These are phyloP conservation scores for Perodicticus potto DNA, from an alignment of 2,797 vertebrate species.

Conservation along the genomic window DNA sequence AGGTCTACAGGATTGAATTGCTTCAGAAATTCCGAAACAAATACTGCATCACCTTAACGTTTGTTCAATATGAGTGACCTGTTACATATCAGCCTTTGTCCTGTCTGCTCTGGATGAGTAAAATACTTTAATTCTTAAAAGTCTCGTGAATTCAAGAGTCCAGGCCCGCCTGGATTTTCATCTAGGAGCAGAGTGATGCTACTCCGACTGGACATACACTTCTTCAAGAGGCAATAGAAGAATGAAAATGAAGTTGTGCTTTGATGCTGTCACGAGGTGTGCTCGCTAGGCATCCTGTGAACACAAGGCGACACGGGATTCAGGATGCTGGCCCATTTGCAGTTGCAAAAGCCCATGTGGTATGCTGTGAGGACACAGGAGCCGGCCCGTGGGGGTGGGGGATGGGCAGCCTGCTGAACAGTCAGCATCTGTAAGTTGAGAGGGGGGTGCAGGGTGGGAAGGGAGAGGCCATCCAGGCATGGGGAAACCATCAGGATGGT, in stretches of 20 bases:
- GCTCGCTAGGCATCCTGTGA: not conserved
- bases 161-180: not conserved
- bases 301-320: not conserved
- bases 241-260: not conserved
- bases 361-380: not conserved
- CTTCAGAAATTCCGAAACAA: conserved; percentile 17
- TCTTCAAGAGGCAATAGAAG: not conserved
- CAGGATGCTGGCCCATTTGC: not conserved
- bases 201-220: not conserved
- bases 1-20: not conserved
- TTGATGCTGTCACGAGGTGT: not conserved
- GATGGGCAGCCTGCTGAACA: rapidly evolving
- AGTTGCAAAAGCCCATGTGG: not conserved
- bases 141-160: not conserved
- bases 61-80: not conserved
- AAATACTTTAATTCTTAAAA: conserved; percentile 48
- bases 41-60: not conserved
- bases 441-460: too few species aligned
- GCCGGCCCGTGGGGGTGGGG: rapidly evolving
- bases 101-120: not conserved
- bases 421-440: not conserved
- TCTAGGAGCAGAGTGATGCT: not conserved
- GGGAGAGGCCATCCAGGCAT: not conserved
- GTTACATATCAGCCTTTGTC: not conserved
- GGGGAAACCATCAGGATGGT: not conserved